phyloP scores from a whole-genome alignment of 2,113 vertebrate genomes.

The Cyanocitta stelleri region DNA sequence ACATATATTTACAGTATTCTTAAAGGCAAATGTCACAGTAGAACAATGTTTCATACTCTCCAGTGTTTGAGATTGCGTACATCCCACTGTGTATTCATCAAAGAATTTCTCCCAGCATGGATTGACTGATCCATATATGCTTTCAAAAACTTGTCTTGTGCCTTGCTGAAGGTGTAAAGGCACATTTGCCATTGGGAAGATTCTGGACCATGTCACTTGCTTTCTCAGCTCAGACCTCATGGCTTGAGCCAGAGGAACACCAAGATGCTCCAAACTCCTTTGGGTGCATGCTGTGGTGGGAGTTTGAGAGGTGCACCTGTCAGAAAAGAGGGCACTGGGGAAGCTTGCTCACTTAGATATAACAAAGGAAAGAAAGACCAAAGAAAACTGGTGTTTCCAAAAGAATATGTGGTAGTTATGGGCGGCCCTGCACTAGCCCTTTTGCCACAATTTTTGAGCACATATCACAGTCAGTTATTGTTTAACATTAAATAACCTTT shows the following conservation, averaged over 20 bases:
- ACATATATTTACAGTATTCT: constrained; percentile 1
- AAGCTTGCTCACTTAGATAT: background rate
- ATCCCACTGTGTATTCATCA: background rate
- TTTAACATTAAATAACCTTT: background rate
- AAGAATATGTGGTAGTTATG: background rate
- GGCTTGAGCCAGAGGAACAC: background rate
- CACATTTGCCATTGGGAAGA: background rate
- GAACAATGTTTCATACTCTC: background rate
- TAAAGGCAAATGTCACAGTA: background rate
- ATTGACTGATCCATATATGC: background rate
- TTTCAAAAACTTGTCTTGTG: background rate
- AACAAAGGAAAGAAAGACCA: background rate
- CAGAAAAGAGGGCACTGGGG: background rate
- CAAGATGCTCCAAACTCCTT: background rate
- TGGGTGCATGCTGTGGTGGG: background rate
- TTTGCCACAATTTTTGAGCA: background rate
- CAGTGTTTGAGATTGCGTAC: background rate
- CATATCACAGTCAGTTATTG: background rate
- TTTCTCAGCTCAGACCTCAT: background rate
- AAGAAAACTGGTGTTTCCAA: background rate
- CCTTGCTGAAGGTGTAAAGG: background rate
- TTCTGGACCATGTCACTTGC: background rate
- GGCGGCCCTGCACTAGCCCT: background rate
- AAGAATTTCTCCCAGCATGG: background rate
- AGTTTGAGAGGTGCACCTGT: background rate